These are phyloP conservation scores for Subanguina moxae DNA, from an alignment of 1,140 invertebrate species.

Conservation along the genomic window DNA sequence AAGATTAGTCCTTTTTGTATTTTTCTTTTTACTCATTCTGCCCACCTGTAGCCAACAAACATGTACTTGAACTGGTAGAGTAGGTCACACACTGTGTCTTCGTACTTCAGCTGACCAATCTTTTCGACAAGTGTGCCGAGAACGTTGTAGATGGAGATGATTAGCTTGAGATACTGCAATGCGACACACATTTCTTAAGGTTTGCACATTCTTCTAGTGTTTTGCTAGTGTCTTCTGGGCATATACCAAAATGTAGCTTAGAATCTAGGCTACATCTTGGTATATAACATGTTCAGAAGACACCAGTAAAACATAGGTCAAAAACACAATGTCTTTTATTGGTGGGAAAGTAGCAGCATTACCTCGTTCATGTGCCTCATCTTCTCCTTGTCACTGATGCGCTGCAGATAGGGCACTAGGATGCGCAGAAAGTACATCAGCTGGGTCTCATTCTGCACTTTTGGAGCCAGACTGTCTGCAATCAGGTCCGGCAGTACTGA, in stretches of 20 bases:
- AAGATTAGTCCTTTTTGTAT: too few species aligned
- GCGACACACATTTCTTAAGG: too few species aligned
- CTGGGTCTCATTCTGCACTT: conserved; percentile 44
- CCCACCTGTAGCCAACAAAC: conserved; percentile 41
- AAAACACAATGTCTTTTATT: too few species aligned
- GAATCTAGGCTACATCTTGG: too few species aligned
- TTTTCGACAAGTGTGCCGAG: conserved; percentile 39
- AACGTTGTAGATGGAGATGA: conserved; percentile 35
- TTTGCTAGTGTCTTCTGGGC: too few species aligned
- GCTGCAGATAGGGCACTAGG: conserved; percentile 36
- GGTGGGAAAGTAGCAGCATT: background rate
- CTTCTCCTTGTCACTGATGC: conserved; percentile 39
- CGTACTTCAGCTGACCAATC: conserved; percentile 29
- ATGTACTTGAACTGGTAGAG: conserved; percentile 48
- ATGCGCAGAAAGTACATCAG: conserved; percentile 44
- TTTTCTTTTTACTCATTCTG: too few species aligned
- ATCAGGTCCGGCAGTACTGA: conserved; percentile 26
- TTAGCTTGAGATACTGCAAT: conserved; percentile 32
- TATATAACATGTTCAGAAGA: too few species aligned
- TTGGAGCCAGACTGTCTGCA: conserved; percentile 22
- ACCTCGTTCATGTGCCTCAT: conserved; percentile 36
- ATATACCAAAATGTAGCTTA: too few species aligned
- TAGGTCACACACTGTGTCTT: conserved; percentile 41
- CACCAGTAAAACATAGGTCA: too few species aligned
- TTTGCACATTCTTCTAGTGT: too few species aligned